Percentiles rank a stretch among this genome's conserved stretches.
Conservation (phyloP, 2,888 invertebrate genomes). For the Ormia ochracea region DNA sequence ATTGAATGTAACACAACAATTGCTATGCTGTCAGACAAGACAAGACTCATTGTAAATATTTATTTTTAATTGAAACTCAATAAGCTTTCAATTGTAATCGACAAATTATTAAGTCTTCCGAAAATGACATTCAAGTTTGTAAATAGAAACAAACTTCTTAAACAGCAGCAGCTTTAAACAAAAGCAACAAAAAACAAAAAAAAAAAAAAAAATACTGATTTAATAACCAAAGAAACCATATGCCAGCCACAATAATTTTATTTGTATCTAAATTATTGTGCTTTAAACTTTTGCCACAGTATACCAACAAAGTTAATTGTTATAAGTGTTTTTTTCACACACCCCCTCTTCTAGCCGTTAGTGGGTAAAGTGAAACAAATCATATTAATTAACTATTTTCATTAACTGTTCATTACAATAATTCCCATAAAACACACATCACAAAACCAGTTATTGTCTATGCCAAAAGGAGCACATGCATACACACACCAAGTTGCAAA, state of each 20-base stretch:
- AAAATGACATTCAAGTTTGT: too few species aligned
- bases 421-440: slow-evolving; percentile 15
- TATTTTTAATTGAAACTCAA: too few species aligned
- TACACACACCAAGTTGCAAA: slow-evolving; percentile 13
- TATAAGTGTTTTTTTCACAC: slow-evolving; percentile 7
- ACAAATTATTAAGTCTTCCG: too few species aligned
- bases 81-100: too few species aligned
- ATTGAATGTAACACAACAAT: too few species aligned
- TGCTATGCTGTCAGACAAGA: too few species aligned
- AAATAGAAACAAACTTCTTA: too few species aligned
- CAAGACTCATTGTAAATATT: too few species aligned
- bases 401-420: slow-evolving; percentile 29
- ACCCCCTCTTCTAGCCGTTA: not conserved
- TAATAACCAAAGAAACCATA: slow-evolving; percentile 1
- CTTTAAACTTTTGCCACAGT: not conserved
- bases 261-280: not conserved
- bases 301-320: not conserved
- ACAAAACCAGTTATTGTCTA: slow-evolving; percentile 40
- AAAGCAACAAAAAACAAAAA: not conserved
- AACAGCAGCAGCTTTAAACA: too few species aligned
- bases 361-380: slow-evolving; percentile 21
- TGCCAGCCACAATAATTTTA: not conserved
- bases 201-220: too few species aligned
- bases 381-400: slow-evolving; percentile 47
- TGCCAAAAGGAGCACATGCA: not conserved